Base-by-base conservation (phyloP, 2,888 invertebrate species). In the Macrophya annulata region DNA sequence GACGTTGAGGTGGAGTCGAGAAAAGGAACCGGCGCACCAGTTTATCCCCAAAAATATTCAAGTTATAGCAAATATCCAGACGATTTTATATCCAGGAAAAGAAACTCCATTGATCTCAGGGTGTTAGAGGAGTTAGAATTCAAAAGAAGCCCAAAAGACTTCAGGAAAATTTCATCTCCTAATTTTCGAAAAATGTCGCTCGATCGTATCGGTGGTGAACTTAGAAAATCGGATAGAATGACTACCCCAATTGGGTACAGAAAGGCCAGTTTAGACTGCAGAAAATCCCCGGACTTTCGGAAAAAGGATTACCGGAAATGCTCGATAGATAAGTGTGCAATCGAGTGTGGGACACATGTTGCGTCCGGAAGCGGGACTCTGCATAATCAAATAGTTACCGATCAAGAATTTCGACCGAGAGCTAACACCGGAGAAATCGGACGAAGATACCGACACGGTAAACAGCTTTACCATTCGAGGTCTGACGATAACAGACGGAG, bases 141-240 rank as follows among this genome's bases (percentile, higher is more conserved):
- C 74, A 84, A 88, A 4, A 87, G 89, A 59, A 89, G 90, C n/a
- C 91, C 92, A 0, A 89, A 91, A 62, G 93, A 93, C 85, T 93
- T 93, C 62, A 90, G 91, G 4, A 93, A 92, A 74, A 88, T 89
- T 40, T 92, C 92, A 0, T 92, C 93, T 1, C 91, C 92, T 15
- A 93, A 91, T 85, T 93, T 92, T 85, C 91, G 92, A 25, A 92
- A 92, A 89, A 93, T 92, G 92, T 93, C 93, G 17, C 90, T 93
- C 84, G 93, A 93, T 85, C 90, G 90, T 88, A 89, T 91, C 85
- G 92, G 91, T 3, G 89, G 90, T 10, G 93, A 93, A 12, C 90
- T 40, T 4, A 81, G 92, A 6, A 89, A 90, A 79, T 85, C 90
- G 59, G 93, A 93, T 21, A 91, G 90, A 86, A 83, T 31, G 21